Conservation (phyloP, 2,797 vertebrate genomes). For the Babyrousa celebensis region DNA sequence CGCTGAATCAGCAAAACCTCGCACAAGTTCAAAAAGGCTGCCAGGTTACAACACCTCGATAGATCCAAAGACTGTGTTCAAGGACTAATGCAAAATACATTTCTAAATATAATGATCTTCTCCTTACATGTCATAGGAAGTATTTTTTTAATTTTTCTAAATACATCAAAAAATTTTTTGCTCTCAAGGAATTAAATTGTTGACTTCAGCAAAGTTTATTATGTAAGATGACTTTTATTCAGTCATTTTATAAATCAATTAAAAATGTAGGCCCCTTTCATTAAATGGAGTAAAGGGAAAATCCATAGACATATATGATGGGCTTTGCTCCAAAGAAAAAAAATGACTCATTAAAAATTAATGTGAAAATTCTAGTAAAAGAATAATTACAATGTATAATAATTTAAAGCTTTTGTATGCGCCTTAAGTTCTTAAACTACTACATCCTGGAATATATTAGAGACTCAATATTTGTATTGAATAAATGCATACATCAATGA, state of each 20-base stretch:
- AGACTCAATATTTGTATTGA: background rate
- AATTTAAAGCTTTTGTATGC: background rate
- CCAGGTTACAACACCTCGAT: background rate
- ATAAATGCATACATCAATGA: background rate
- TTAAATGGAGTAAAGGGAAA: background rate
- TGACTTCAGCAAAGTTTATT: slow-evolving; percentile 42
- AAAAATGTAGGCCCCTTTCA: background rate
- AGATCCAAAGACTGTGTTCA: background rate
- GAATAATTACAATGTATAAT: slow-evolving; percentile 19
- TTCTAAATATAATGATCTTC: slow-evolving; percentile 24
- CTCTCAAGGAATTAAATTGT: slow-evolving; percentile 33
- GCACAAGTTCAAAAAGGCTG: background rate
- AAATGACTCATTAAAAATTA: background rate
- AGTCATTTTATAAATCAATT: slow-evolving; percentile 26
- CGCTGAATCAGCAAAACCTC: background rate
- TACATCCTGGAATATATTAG: background rate
- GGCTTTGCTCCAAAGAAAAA: background rate
- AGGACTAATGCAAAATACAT: background rate
- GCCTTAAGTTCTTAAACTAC: background rate
- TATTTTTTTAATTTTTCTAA: background rate
- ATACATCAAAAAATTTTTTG: background rate
- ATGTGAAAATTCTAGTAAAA: background rate
- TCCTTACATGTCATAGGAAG: background rate
- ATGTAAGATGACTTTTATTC: background rate
- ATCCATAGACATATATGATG: background rate